These are phyloP conservation scores for Leptobrachium leishanense DNA, from an alignment of 2,113 vertebrate genomes.

Conservation along the genomic window DNA sequence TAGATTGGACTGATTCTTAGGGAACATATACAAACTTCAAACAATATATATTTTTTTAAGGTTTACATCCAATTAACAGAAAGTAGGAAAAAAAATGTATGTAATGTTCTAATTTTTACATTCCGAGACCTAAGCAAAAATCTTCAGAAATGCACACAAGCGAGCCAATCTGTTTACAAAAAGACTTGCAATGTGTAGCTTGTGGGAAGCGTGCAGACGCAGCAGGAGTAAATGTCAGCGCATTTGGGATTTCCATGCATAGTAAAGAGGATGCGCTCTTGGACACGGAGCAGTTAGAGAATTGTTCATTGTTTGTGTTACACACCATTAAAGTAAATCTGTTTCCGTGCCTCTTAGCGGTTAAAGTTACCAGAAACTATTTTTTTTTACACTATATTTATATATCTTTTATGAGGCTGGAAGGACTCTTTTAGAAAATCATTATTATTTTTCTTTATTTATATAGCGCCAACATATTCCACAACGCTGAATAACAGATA, in stretches of 20 bases:
- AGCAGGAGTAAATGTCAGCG: conserved; percentile 33
- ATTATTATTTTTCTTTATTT: too few relatives aligned
- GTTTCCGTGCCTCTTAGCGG: not conserved
- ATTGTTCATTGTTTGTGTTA: not conserved
- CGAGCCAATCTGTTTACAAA: not conserved
- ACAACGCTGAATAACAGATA: too few relatives aligned
- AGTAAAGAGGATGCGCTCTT: not conserved
- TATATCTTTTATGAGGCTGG: too few relatives aligned
- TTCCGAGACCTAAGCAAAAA: not conserved
- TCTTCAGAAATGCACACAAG: not conserved
- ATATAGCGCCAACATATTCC: too few relatives aligned
- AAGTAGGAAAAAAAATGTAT: too few relatives aligned
- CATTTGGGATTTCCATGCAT: conserved; percentile 9
- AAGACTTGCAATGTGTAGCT: conserved; percentile 6
- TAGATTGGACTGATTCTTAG: too few relatives aligned
- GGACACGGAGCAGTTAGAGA: not conserved
- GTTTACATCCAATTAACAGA: too few relatives aligned
- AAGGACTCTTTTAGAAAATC: too few relatives aligned
- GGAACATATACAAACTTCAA: too few relatives aligned
- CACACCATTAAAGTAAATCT: not conserved
- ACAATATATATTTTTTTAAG: too few relatives aligned
- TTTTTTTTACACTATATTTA: not conserved
- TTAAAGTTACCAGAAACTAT: not conserved
- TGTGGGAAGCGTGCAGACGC: not conserved
- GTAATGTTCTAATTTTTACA: too few relatives aligned